phyloP scores from a whole-genome alignment of 2,113 vertebrate species.

The Scopus umbretta region DNA sequence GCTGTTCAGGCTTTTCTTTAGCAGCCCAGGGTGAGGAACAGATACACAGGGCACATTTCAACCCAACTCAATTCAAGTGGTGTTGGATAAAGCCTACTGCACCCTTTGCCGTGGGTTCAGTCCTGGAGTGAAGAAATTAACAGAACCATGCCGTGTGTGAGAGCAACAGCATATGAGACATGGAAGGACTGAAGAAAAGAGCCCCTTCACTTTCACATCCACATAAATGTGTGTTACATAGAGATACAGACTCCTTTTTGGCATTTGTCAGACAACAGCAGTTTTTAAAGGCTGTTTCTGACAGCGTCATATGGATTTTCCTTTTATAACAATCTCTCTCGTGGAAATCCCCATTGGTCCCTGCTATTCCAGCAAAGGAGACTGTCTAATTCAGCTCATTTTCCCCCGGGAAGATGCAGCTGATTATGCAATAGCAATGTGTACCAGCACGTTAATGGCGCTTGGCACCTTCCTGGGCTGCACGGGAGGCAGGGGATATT shows the following conservation, averaged over 20 bases:
- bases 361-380: background rate
- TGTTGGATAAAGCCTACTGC: background rate
- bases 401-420: conserved; percentile 36
- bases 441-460: conserved; percentile 28
- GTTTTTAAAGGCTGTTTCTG: background rate
- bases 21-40: background rate
- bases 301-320: conserved; percentile 7
- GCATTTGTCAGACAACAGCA: background rate
- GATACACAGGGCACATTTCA: background rate
- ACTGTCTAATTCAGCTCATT: conserved; percentile 11
- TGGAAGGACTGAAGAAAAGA: background rate
- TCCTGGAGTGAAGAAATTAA: background rate
- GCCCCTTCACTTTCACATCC: background rate
- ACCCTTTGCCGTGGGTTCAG: background rate
- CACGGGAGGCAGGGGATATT: conserved; percentile 41
- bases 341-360: background rate
- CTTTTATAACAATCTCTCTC: background rate
- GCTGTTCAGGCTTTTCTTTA: background rate
- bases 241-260: background rate
- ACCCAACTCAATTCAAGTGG: background rate
- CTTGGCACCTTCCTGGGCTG: conserved; percentile 45
- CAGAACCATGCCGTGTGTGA: background rate
- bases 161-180: background rate
- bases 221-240: background rate
- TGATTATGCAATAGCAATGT: conserved; percentile 24